Base-by-base conservation (phyloP, 2,888 invertebrate genomes). In the Allygus modestus region DNA sequence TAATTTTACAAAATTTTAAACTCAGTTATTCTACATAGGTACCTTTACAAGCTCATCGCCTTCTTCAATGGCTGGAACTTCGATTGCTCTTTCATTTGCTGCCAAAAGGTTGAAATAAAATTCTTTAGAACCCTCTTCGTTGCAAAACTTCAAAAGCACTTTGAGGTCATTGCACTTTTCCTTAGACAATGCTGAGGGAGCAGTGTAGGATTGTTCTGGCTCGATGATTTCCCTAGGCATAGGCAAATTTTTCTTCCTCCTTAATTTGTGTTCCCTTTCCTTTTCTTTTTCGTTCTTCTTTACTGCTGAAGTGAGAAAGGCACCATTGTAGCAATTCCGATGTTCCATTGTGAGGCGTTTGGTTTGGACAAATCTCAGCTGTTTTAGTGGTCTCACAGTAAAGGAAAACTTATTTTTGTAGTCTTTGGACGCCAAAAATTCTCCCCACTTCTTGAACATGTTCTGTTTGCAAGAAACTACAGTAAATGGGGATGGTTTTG, bases 401-500 rank as follows among this genome's bases (percentile, higher is more conserved):
- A 31, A 28, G 7, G 28, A 9, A 75, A 83, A 69, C 46, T 71
- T 83, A 9, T 20, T 83, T 15, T 46, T 46, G 28, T 71, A 17
- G 26, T 61, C 31, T 0, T 61, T 26, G 28, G 11, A 7, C 20
- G 1, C 7, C 31, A 73, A 73, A 71, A 20, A 17, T 11, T 82
- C 26, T 17, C 82, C 83, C 73, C 83, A 83, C n/a, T 11, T 41
- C 7, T 73, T n/a, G 28, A 83, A 83, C 12, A 83, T 51, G 5
- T 23, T 26, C n/a, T 71, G 23, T 17, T 71, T 28, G 26, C 83
- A 83, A 26, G 31, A 15, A 26, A 83, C 73, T 46, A 83, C 83
- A n/a, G n/a, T 33, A 37, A 83, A 83, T 15, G 83, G 83, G 41
- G 58, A 77, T 12, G 75, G 83, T 33, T 83, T 77, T 15, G 58